Evolutionary conservation across 2,888 invertebrate genomes (phyloP).

Genomic region (Pasiphila rectangulata): DNA sequence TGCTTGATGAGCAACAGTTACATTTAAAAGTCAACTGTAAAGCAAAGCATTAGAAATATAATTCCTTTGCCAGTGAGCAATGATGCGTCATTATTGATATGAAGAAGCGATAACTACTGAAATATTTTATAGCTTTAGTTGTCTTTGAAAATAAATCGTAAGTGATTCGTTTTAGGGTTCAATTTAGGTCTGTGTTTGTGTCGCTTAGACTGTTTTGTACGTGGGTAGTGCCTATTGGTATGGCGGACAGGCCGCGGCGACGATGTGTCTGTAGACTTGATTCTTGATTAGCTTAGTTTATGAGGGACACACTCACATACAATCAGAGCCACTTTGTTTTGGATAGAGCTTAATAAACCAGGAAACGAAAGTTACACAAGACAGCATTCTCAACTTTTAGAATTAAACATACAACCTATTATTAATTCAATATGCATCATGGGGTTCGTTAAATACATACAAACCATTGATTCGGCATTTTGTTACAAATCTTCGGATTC

Average conservation of each 20-base stretch:
- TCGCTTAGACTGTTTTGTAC: conserved; percentile 46
- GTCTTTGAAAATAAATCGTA: conserved; percentile 38
- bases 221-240: conserved; percentile 51
- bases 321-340: conserved; percentile 18
- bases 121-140: conserved; percentile 52
- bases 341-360: neutral
- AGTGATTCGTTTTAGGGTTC: conserved; percentile 30
- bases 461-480: too few species aligned
- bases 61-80: conserved; percentile 30
- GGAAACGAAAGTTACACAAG: too few species aligned
- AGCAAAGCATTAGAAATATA: conserved; percentile 23
- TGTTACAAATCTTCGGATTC: too few species aligned
- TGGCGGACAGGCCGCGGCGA: conserved; percentile 70
- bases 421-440: too few species aligned
- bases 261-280: conserved; percentile 72
- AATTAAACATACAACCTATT: too few species aligned
- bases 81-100: conserved; percentile 50
- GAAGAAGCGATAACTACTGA: conserved; percentile 44
- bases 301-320: conserved; percentile 26
- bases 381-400: too few species aligned
- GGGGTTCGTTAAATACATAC: too few species aligned
- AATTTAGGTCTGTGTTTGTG: conserved; percentile 23
- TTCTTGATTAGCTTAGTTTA: conserved; percentile 67
- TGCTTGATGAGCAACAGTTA: conserved; percentile 41
- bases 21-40: conserved; percentile 40